Evolutionary conservation across 2,888 invertebrate genomes (phyloP).

Genomic region (Hartigia nigra): DNA sequence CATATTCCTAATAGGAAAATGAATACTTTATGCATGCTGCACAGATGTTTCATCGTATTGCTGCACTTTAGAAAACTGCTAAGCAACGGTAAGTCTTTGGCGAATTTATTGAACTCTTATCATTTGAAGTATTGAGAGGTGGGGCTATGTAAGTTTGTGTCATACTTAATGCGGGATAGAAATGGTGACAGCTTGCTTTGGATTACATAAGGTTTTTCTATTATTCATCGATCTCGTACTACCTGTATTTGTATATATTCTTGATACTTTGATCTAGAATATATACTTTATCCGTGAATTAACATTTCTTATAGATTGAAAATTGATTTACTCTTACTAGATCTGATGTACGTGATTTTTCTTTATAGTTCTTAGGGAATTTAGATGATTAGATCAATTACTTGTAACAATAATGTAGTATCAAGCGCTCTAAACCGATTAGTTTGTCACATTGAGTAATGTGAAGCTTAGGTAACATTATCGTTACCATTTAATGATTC

Average conservation of each 20-base stretch:
- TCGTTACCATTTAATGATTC: neutral
- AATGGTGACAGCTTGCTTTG: neutral
- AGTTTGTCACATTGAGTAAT: neutral
- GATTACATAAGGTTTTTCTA: neutral
- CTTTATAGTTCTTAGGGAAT: neutral
- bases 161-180: neutral
- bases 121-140: neutral
- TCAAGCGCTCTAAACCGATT: neutral
- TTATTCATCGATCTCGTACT: neutral
- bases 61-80: neutral
- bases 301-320: neutral
- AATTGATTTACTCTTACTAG: neutral
- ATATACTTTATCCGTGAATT: neutral
- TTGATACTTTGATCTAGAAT: neutral
- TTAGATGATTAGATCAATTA: neutral
- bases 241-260: neutral
- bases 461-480: neutral
- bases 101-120: neutral
- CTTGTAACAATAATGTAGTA: neutral
- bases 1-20: neutral
- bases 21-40: neutral
- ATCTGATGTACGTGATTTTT: neutral
- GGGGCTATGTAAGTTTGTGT: neutral
- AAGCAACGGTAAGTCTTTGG: neutral
- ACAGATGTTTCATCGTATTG: neutral